Base-by-base conservation (phyloP, 2,113 vertebrate genomes). In the Ophthalmotilapia sp. region DNA sequence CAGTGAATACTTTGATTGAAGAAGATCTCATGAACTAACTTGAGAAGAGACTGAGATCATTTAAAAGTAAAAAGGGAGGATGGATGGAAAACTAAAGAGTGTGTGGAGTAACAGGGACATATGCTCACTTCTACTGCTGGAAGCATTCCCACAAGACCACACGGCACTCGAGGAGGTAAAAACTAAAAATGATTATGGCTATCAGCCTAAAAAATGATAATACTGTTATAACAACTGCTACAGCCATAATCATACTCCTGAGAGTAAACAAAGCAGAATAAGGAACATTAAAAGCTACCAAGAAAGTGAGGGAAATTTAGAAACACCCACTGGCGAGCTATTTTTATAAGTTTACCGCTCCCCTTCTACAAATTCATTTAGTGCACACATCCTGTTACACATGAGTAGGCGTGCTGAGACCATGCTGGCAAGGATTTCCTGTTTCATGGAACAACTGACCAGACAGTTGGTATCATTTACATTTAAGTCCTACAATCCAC, bases 391-490 rank as follows among this genome's bases (percentile, higher is more conserved):
- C 84, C 75, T 54, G 49, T 54, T 83, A 90, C 82, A 70, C 62
- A 86, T 7, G 90, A 90, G 91, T 56, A 82, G 92, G 90, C 23
- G 47, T 55, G 86, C 40, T 29, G 73, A 86, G 84, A 85, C 80
- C 81, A 81, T 2, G 23, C 45, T 86, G 91, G 89, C 93, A 75
- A 26, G 21, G 77, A 81, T 70, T 89, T 68, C 83, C 88, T 49
- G 26, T 89, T 90, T 87, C 62, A 86, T 53, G 45, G 40, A 89
- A 85, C 90, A 92, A 90, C 81, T 89, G 91, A 93, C 82, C 90
- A 93, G 93, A 93, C 91, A 86, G 89, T 89, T 87, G 86, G 79
- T 80, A 86, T 90, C 75, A 84, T 93, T 93, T 89, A 88, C 90
- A 93, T 91, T 79, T 54, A 91, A 84, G 70, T 81, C 86, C 10